phyloP scores from a whole-genome alignment of 2,797 vertebrate species.

The Amazona finschi region DNA sequence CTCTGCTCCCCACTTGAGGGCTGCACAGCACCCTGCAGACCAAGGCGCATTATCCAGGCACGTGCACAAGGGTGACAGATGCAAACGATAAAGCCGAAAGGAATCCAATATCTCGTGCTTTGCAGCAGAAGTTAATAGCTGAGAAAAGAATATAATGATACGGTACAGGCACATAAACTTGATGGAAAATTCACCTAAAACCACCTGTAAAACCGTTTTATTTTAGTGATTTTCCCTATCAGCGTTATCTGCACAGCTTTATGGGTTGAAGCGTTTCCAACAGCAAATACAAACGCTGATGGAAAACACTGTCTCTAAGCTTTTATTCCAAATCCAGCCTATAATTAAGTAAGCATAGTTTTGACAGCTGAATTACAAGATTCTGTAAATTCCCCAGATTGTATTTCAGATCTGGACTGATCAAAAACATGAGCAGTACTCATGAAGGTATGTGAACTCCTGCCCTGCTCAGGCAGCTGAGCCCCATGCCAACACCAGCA shows the following conservation, averaged over 20 bases:
- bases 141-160: not conserved
- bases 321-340: not conserved
- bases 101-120: not conserved
- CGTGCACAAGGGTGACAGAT: rapidly evolving
- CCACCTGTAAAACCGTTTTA: constrained; percentile 15
- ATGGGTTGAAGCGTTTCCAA: not conserved
- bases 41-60: rapidly evolving
- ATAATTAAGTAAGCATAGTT: constrained; percentile 5
- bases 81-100: not conserved
- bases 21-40: rapidly evolving
- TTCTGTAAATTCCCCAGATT: not conserved
- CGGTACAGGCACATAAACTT: not conserved
- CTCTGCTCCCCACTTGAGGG: not conserved
- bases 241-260: not conserved
- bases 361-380: constrained; percentile 23
- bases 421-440: not conserved
- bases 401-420: not conserved
- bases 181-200: constrained; percentile 27
- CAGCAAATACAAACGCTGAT: not conserved
- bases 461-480: not conserved
- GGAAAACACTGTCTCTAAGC: not conserved
- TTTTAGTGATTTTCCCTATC: not conserved
- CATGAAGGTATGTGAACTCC: not conserved
- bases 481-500: not conserved
- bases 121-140: not conserved